phyloP scores from a whole-genome alignment of 1,140 invertebrate species.

The Heliconius congener region DNA sequence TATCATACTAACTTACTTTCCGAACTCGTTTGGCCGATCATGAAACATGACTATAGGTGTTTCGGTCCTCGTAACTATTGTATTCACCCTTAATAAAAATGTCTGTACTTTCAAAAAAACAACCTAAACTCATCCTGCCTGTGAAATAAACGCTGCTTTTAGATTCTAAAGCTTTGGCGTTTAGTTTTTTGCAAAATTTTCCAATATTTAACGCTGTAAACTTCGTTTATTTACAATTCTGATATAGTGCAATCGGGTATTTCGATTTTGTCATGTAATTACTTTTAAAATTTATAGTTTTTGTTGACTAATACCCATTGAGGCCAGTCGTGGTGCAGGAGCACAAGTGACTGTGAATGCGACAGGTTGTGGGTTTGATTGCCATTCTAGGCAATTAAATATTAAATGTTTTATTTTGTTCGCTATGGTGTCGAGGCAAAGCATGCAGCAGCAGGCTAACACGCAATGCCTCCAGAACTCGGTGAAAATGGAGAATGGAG shows the following conservation, averaged over 20 bases:
- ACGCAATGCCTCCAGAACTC: neutral
- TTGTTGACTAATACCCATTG: too few relatives aligned
- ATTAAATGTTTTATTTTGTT: too few relatives aligned
- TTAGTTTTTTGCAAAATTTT: conserved; percentile 5
- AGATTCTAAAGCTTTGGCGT: neutral
- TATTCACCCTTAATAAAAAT: conserved; percentile 5
- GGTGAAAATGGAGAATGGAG: neutral
- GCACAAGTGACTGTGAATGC: too few relatives aligned
- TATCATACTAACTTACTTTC: neutral
- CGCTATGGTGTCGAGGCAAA: neutral
- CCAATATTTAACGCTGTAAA: neutral
- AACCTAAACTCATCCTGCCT: neutral
- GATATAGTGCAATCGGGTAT: neutral
- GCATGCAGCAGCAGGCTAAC: neutral
- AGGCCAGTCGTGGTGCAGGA: too few relatives aligned
- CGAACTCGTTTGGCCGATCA: neutral
- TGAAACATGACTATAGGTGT: conserved; percentile 6
- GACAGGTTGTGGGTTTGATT: too few relatives aligned
- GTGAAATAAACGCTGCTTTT: conserved; percentile 9
- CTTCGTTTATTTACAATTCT: neutral
- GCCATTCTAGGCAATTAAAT: too few relatives aligned
- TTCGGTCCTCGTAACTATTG: neutral
- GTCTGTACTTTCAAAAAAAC: conserved; percentile 5
- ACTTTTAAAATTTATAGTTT: too few relatives aligned
- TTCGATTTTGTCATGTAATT: neutral